Evolutionary conservation across 1,140 invertebrate species (phyloP).

Genomic region (Cecropterus lyciades): DNA sequence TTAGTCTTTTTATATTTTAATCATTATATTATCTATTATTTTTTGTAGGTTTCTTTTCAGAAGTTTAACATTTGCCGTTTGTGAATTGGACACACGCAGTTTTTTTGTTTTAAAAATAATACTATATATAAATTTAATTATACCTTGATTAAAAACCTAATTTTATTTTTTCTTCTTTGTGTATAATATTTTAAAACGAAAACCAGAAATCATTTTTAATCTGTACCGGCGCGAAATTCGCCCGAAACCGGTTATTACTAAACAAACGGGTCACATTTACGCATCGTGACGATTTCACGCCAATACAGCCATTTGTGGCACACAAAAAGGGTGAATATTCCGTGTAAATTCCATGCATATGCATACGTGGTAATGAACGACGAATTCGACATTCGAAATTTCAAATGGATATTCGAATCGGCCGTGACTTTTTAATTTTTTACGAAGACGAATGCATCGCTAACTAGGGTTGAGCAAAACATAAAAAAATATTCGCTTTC

Average conservation of each 20-base stretch:
- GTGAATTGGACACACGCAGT: too few species aligned
- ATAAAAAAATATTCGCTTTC: conserved; percentile 19
- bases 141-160: too few species aligned
- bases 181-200: not conserved
- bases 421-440: conserved; percentile 36
- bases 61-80: too few species aligned
- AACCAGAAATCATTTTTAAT: not conserved
- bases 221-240: not conserved
- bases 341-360: conserved; percentile 11
- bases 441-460: conserved; percentile 17
- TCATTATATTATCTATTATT: too few species aligned
- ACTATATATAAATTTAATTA: too few species aligned
- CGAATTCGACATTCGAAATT: conserved; percentile 34
- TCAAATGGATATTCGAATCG: conserved; percentile 26
- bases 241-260: conserved; percentile 1
- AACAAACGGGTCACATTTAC: conserved; percentile 1
- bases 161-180: too few species aligned
- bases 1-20: too few species aligned
- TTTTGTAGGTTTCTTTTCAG: too few species aligned
- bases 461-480: conserved; percentile 12
- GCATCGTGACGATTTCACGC: not conserved
- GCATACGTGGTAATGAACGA: conserved; percentile 18
- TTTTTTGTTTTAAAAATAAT: too few species aligned
- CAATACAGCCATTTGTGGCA: conserved; percentile 6
- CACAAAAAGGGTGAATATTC: conserved; percentile 1